phyloP scores from a whole-genome alignment of 2,888 invertebrate species.

The Pediacus dermestoides region DNA sequence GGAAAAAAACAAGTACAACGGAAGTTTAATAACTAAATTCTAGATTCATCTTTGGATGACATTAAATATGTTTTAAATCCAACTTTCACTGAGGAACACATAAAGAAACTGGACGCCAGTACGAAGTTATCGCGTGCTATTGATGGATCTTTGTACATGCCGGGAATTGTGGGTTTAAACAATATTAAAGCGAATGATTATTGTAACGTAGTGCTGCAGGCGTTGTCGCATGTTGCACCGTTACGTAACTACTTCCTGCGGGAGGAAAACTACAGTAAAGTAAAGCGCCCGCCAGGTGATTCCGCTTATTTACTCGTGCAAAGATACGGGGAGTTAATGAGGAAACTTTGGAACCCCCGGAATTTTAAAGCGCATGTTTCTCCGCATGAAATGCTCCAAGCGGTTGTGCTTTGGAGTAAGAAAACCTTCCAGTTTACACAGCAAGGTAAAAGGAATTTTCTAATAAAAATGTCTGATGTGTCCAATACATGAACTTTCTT shows the following conservation, averaged over 20 bases:
- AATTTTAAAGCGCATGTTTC: constrained; percentile 99
- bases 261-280: constrained; percentile 85
- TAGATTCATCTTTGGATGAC: constrained; percentile 94
- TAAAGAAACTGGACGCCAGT: constrained; percentile 73
- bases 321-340: constrained; percentile 89
- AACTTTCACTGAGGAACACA: constrained; percentile 83
- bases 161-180: constrained; percentile 96
- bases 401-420: constrained; percentile 94
- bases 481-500: too few relatives aligned
- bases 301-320: constrained; percentile 88
- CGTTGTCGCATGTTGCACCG: constrained; percentile 91
- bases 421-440: constrained; percentile 97
- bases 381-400: constrained; percentile 99
- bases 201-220: constrained; percentile 96
- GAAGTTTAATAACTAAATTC: constrained; percentile 29
- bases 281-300: constrained; percentile 93
- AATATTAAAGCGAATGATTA: constrained; percentile 99
- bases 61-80: constrained; percentile 98
- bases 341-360: constrained; percentile 98
- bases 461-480: too few relatives aligned
- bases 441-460: constrained; percentile 84
- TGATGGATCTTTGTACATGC: constrained; percentile 94
- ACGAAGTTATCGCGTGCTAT: constrained; percentile 90
- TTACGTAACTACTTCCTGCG: constrained; percentile 91
- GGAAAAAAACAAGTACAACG: neutral